Percentiles rank a stretch among this genome's conserved stretches.
phyloP scores from a whole-genome alignment of 2,797 vertebrate species.

The Columba guinea region DNA sequence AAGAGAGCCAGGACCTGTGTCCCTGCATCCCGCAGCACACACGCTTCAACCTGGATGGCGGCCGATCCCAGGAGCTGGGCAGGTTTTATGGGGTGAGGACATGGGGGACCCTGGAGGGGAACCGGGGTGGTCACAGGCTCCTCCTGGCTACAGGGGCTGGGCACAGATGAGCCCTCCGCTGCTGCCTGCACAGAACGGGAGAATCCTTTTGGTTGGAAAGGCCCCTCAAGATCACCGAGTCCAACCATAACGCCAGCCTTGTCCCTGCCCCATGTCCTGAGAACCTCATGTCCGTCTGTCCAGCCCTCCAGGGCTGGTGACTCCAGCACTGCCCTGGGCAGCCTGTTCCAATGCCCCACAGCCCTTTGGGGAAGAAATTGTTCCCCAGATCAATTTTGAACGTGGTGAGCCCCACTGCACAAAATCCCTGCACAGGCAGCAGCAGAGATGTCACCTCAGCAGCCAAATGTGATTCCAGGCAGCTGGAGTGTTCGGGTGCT shows the following conservation, averaged over 20 bases:
- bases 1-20: neutral
- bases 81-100: slow-evolving; percentile 74
- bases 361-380: no score
- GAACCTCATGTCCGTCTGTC: no score
- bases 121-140: neutral
- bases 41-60: slow-evolving; percentile 57
- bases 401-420: neutral
- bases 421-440: neutral
- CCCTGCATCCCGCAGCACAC: slow-evolving; percentile 39
- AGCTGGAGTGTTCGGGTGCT: no score
- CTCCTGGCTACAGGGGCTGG: neutral
- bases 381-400: no score
- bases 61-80: slow-evolving; percentile 52
- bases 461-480: neutral
- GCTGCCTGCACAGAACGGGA: neutral
- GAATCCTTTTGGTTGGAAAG: no score
- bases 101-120: rapidly evolving
- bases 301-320: no score
- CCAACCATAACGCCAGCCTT: no score
- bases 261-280: no score
- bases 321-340: no score
- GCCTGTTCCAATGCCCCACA: no score
- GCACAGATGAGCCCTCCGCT: no score
- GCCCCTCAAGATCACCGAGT: no score
- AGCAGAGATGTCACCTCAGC: neutral